A percentile compares a stretch with the other conserved stretches of the same genome.
These are phyloP conservation scores for Numenius phaeopus DNA, from an alignment of 2,797 vertebrate species.

Conservation along the genomic window DNA sequence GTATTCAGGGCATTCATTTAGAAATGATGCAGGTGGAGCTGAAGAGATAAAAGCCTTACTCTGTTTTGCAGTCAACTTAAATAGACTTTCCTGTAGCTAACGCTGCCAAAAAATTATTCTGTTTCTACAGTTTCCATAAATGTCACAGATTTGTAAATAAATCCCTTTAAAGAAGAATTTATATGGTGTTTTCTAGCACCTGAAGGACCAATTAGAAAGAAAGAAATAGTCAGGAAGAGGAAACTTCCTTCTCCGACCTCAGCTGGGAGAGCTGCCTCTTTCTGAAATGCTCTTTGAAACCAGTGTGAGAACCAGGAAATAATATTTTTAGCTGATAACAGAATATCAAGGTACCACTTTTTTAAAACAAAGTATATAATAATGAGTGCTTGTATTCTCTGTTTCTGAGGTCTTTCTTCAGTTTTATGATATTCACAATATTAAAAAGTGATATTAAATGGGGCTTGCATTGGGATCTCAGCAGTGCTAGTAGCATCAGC, in stretches of 20 bases:
- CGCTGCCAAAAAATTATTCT: neutral
- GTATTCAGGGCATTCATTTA: neutral
- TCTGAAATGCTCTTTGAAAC: conserved; percentile 1
- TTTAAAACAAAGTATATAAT: neutral
- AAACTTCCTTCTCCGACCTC: neutral
- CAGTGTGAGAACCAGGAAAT: neutral
- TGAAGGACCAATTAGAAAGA: neutral
- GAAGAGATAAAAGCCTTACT: neutral
- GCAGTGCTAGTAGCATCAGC: neutral
- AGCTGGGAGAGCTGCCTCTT: neutral
- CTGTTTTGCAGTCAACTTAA: neutral
- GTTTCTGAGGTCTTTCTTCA: neutral
- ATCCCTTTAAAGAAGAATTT: neutral
- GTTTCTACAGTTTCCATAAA: neutral
- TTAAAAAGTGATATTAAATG: neutral
- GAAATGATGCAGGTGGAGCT: neutral
- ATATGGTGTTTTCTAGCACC: neutral
- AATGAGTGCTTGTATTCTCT: neutral
- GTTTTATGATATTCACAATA: neutral
- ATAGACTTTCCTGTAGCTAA: neutral
- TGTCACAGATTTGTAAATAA: neutral
- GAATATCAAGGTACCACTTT: neutral
- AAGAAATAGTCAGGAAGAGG: neutral
- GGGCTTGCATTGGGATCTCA: neutral
- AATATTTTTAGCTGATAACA: neutral